These are phyloP conservation scores for Leptopilina myrica DNA, from an alignment of 2,888 invertebrate species.

Conservation along the genomic window DNA sequence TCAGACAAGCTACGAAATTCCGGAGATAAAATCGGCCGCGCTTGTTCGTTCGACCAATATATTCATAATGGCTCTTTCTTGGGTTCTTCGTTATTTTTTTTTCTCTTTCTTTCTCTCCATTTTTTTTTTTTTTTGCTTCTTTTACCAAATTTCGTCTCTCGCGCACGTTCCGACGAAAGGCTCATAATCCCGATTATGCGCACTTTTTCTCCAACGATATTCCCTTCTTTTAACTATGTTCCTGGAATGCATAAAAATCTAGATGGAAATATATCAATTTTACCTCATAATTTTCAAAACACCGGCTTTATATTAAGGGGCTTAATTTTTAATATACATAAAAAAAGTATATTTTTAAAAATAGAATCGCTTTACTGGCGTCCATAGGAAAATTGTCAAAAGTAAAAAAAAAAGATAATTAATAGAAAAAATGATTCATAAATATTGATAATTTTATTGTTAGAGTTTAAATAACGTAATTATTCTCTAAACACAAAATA, in stretches of 20 bases:
- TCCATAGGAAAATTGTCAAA: no score
- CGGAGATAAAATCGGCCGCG: conserved; percentile 71
- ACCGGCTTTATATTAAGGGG: background rate
- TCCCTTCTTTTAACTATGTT: conserved; percentile 1
- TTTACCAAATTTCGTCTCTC: conserved; percentile 53
- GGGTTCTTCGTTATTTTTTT: conserved; percentile 32
- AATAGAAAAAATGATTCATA: no score
- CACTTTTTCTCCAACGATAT: conserved; percentile 22
- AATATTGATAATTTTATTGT: no score
- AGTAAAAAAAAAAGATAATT: no score
- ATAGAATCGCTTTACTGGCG: background rate
- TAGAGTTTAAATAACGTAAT: no score
- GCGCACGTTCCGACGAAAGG: conserved; percentile 54
- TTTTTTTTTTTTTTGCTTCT: conserved; percentile 49
- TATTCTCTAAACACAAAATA: no score
- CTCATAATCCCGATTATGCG: conserved; percentile 29
- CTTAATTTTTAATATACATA: background rate
- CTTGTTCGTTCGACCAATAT: conserved; percentile 65
- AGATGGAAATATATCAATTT: conserved; percentile 15
- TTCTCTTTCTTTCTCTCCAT: conserved; percentile 14
- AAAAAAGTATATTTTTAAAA: background rate
- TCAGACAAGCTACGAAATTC: conserved; percentile 68
- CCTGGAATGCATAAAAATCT: conserved; percentile 6
- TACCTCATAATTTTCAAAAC: background rate
- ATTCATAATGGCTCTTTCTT: conserved; percentile 70